Base-by-base conservation (phyloP, 2,888 invertebrate genomes). In the Heteromurus nitidus region DNA sequence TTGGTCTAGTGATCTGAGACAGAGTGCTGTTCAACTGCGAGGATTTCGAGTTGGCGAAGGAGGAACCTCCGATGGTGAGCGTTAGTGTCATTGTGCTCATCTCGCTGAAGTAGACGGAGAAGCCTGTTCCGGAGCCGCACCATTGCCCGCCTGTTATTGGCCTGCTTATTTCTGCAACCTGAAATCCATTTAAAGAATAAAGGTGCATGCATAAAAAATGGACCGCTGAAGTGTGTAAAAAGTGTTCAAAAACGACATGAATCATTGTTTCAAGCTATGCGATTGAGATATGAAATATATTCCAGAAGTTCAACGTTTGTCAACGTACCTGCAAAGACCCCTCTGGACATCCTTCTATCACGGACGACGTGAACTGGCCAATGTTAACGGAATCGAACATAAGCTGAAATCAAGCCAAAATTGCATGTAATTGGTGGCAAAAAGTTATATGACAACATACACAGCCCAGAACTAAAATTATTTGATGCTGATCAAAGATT, bases 61-160 rank as follows among this genome's bases (percentile, higher is more conserved):
- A 65, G n/a, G 67, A 44, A 11, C 36, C 85, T 13, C 75, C 85
- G 13, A 95, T 91, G 89, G 94, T 94, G 58, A 96, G 93, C 70
- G 95, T 94, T 11, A 95, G 94, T 22, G 96, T 96, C 85, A 96
- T 95, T 50, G 96, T 96, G 88, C 95, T 94, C 76, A 95, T 95
- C 91, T 95, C 96, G 90, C 95, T 96, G 91, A 95, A 96, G 90
- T 95, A 96, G 73, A 95, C 93, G 79, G 95, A 95, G 42, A 93
- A 93, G 82, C 94, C 94, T 30, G 93, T 93, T 60, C 95, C 94
- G 75, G 93, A 92, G 77, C 96, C 96, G 89, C 96, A 96, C 96
- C 96, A 96, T 22, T 95, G 95, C 83, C 96, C 96, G 58, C 95
- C 96, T 30, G 95, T 95, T 90, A 95, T 95, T 18, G 95, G 95